Evolutionary conservation across 1,140 invertebrate species (phyloP), one percentile per base, ranked within the genome.

Genomic region (Papilio dardanus): DNA sequence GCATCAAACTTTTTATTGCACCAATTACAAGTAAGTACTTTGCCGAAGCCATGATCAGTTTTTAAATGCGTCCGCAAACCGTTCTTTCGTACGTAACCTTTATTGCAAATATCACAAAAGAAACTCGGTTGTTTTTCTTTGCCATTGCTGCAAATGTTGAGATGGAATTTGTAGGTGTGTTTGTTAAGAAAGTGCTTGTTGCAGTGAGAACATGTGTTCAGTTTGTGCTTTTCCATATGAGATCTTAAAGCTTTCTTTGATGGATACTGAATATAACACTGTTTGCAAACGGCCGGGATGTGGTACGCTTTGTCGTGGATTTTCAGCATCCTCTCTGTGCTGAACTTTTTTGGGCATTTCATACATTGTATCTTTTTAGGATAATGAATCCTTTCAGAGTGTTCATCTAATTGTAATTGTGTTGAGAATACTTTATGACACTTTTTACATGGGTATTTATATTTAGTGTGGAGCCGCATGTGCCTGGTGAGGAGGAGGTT

Each of bases 1-100:
- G 85, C 86, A 79, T 88, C 87, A 87, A 85, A 92, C 69, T 89
- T 91, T 54, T 92, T 92, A 6, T 78, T 77, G 78, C 90, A 92
- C 88, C 87, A 90, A 7, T 82, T 82, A 73, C 90, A 92, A 14
- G 77, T 69, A 2, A 87, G 24, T 0, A 83, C 83, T 37, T 86
- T 78, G 3, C 89, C 89, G 79, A 91, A 91, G 3, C 85, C 84
- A 80, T 92, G 90, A 28, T 85, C 82, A 1, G 74, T 85, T 75
- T 84, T 87, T 54, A 92, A 76, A 82, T 92, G 90, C n/a, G 84
- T 77, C 4, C 82, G 76, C 24, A 92, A 67, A 33, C 84, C 80
- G 74, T 83, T 86, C 69, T 92, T 92, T 6, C 78, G 74, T 6
- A 80, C 74, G 74, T 87, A 92, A 40, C 79, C 79, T 74, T 89